Percentiles rank a stretch among this genome's conserved stretches.
Evolutionary conservation across 2,888 invertebrate species (phyloP).

Genomic region (Pseudoips prasinana): DNA sequence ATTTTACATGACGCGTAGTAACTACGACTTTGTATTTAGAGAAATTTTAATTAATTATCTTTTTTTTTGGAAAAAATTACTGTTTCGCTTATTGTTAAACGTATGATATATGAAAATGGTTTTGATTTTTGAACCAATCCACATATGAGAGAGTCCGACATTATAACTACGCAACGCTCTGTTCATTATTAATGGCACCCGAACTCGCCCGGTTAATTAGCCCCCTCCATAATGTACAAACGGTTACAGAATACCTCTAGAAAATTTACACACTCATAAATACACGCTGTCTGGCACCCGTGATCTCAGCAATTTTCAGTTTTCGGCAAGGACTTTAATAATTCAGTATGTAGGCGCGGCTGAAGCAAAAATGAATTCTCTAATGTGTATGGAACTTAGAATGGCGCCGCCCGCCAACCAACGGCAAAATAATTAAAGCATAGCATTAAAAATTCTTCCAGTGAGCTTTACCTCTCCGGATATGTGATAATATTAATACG

Average conservation of each 20-base stretch:
- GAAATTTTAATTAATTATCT: too few species aligned
- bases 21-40: too few species aligned
- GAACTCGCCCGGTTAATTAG: slow-evolving; percentile 71
- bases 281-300: slow-evolving; percentile 51
- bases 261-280: slow-evolving; percentile 72
- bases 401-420: slow-evolving; percentile 45
- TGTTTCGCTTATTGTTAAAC: too few species aligned
- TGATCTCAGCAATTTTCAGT: slow-evolving; percentile 77
- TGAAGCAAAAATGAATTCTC: slow-evolving; percentile 76
- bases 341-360: slow-evolving; percentile 40
- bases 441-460: slow-evolving; percentile 80
- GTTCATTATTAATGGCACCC: slow-evolving; percentile 48
- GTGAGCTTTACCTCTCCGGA: slow-evolving; percentile 68
- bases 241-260: slow-evolving; percentile 68
- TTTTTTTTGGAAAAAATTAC: too few species aligned
- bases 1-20: background rate
- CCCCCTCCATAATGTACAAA: slow-evolving; percentile 75
- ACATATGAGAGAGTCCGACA: slow-evolving; percentile 11
- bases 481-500: slow-evolving; percentile 81
- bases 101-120: background rate
- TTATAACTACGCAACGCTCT: slow-evolving; percentile 38
- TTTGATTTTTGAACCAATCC: background rate
- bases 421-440: slow-evolving; percentile 80
- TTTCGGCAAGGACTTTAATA: slow-evolving; percentile 64
- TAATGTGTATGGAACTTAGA: slow-evolving; percentile 80